Conservation (phyloP, 2,113 vertebrate genomes). For the Odocoileus hemionus region DNA sequence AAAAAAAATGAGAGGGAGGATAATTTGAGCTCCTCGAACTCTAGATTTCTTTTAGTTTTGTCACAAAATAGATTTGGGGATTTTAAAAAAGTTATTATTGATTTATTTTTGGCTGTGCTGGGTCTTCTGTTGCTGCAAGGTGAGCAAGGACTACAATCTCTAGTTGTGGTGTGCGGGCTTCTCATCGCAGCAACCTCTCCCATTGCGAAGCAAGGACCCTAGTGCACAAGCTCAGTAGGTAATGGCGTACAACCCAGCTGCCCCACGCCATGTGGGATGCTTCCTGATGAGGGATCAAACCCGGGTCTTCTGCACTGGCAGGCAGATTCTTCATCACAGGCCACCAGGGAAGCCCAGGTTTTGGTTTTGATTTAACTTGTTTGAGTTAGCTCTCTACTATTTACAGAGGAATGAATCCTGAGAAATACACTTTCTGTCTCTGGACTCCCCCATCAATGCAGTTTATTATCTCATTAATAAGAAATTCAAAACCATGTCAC, state of each 20-base stretch:
- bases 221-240: not conserved
- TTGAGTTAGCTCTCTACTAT: not conserved
- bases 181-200: not conserved
- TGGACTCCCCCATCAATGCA: not conserved
- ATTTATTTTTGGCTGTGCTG: not conserved
- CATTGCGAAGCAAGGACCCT: rapidly evolving
- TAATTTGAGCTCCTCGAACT: not conserved
- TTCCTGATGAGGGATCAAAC: not conserved
- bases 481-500: not conserved
- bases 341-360: not conserved
- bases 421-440: not conserved
- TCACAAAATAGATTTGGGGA: not conserved
- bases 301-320: not conserved
- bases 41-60: not conserved
- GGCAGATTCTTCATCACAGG: not conserved
- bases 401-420: not conserved
- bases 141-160: not conserved
- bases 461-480: not conserved
- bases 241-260: not conserved
- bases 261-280: not conserved
- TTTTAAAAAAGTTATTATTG: not conserved
- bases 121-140: not conserved
- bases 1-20: not conserved
- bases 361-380: not conserved
- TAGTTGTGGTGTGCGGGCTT: not conserved